A percentile compares a stretch with the other conserved stretches of the same genome.
These are phyloP conservation scores for Watsonalla binaria DNA, from an alignment of 2,888 invertebrate species.

Conservation along the genomic window DNA sequence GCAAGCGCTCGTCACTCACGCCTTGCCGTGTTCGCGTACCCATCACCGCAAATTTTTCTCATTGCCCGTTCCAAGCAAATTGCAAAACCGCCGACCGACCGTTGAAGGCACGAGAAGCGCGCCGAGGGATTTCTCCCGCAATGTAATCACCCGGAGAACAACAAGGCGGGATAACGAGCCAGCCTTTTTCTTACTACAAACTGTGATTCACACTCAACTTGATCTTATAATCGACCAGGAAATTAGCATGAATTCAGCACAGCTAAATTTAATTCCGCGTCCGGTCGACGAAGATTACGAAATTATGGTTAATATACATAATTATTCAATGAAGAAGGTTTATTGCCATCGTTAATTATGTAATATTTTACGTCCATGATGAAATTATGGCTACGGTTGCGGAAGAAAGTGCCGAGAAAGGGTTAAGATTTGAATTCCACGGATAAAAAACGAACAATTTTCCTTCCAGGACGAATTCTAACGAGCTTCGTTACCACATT, in stretches of 20 bases:
- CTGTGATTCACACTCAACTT: slow-evolving; percentile 53
- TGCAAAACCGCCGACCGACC: slow-evolving; percentile 63
- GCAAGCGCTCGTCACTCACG: slow-evolving; percentile 44
- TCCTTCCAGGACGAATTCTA: too few relatives aligned
- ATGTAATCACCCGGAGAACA: slow-evolving; percentile 63
- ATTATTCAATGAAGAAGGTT: slow-evolving; percentile 22
- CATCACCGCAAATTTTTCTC: slow-evolving; percentile 66
- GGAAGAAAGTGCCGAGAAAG: too few relatives aligned
- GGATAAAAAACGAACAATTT: too few relatives aligned
- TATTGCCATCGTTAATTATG: background rate
- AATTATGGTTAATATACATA: slow-evolving; percentile 32
- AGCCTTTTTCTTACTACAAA: slow-evolving; percentile 42
- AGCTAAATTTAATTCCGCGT: slow-evolving; percentile 33
- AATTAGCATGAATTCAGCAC: slow-evolving; percentile 46
- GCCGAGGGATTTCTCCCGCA: slow-evolving; percentile 52
- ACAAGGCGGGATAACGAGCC: slow-evolving; percentile 58
- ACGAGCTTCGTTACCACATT: too few relatives aligned
- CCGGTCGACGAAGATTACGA: slow-evolving; percentile 24
- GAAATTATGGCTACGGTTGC: too few relatives aligned
- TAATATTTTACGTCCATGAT: background rate
- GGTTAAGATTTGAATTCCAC: too few relatives aligned
- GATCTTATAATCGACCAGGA: slow-evolving; percentile 49
- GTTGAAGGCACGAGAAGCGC: slow-evolving; percentile 53
- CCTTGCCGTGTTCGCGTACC: slow-evolving; percentile 22
- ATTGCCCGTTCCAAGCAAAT: slow-evolving; percentile 63